Conservation (phyloP, 1,140 invertebrate genomes). For the Drosophila fuyamai region DNA sequence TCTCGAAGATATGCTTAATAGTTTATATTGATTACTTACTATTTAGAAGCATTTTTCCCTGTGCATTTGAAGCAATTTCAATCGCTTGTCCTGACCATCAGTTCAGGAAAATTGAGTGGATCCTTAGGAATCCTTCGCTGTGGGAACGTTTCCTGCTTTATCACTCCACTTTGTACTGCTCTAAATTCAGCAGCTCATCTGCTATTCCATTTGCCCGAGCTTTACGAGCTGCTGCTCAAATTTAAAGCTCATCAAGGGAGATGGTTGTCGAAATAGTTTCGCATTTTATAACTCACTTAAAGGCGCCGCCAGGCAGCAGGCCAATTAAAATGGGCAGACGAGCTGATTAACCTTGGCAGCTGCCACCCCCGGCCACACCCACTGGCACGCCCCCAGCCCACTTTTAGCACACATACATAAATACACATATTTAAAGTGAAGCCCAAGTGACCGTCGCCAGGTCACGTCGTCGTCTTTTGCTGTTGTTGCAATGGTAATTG, state of each 20-base stretch:
- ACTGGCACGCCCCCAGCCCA: neutral
- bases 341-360: slow-evolving; percentile 74
- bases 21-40: neutral
- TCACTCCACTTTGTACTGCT: slow-evolving; percentile 4
- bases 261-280: slow-evolving; percentile 64
- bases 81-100: slow-evolving; percentile 4
- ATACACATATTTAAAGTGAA: slow-evolving; percentile 42
- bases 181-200: slow-evolving; percentile 49
- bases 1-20: too few species aligned
- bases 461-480: slow-evolving; percentile 56
- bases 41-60: slow-evolving; percentile 5
- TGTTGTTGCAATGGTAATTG: slow-evolving; percentile 72
- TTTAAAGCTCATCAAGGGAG: slow-evolving; percentile 76
- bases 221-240: slow-evolving; percentile 69
- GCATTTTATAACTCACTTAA: slow-evolving; percentile 81
- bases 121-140: slow-evolving; percentile 8
- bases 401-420: neutral
- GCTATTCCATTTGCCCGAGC: slow-evolving; percentile 66
- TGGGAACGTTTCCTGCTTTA: slow-evolving; percentile 34
- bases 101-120: neutral
- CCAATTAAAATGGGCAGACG: slow-evolving; percentile 77
- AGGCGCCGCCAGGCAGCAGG: slow-evolving; percentile 56
- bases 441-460: slow-evolving; percentile 76
- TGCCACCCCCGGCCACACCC: neutral
- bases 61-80: slow-evolving; percentile 7